Base-by-base conservation (phyloP, 2,888 invertebrate genomes). In the Calliopum simillimum region DNA sequence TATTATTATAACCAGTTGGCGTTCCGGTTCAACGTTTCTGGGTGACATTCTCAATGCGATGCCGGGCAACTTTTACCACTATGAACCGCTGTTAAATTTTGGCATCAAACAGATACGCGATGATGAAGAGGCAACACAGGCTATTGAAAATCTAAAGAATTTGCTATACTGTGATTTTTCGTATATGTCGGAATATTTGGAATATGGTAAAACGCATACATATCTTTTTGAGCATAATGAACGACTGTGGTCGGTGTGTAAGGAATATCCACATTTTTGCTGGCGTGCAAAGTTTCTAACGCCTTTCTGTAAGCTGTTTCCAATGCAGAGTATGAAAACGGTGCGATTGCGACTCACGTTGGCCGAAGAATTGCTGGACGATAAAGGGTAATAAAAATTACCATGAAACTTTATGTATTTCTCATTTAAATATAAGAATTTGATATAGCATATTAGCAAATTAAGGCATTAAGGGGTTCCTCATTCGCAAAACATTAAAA, bases 11-110 rank as follows among this genome's bases (percentile, higher is more conserved):
- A 94, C 95, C n/a, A 94, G 94, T 14, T 96, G 96, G 95, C 89
- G 96, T 77, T 94, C 95, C 4, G 96, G 96, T 6, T 95, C 96
- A 21, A 96, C 96, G 46, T 96, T 96, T 84, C 88, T 96, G 65
- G 96, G 95, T 67, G 95, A 95, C 81, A 90, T 95, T 55, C 84
- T 96, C 59, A 94, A 94, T 84, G 89, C 94, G 33, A 90, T 95
- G 83, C 95, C 96, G 19, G 95, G 91, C 43, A 96, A 93, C 84
- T 96, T 90, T 86, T 96, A 96, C 87, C 95, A 96, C 84, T 96
- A 96, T 82, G 96, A 97, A 85, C 96, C 96, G 44, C 87, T 96
- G 72, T 87, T 95, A 71, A 92, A 94, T 81, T 94, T 92, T 86
- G 93, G 92, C 73, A 94, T 95, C 77, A 89, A 92, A 75, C 94